phyloP scores from a whole-genome alignment of 2,797 vertebrate species.

The Meda fulgida region DNA sequence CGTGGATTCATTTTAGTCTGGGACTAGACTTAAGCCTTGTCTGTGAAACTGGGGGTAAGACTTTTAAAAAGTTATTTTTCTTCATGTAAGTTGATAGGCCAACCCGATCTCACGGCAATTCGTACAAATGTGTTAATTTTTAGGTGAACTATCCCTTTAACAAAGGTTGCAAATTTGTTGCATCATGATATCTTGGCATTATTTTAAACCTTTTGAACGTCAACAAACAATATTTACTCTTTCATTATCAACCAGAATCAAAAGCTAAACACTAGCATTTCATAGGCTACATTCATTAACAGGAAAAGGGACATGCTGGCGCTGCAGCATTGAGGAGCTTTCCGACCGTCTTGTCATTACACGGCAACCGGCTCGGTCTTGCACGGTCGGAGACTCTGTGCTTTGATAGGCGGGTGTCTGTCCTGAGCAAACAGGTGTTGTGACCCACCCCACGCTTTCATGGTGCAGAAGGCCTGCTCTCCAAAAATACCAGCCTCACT shows the following conservation, averaged over 20 bases:
- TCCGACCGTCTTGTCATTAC: conserved; percentile 42
- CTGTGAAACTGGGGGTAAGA: neutral
- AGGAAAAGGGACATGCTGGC: conserved; percentile 1
- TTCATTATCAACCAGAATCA: conserved; percentile 19
- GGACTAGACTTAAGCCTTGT: no score
- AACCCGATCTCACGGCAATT: no score
- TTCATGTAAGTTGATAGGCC: neutral
- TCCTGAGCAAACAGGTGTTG: conserved; percentile 65
- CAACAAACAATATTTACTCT: neutral
- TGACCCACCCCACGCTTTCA: conserved; percentile 55
- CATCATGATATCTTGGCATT: neutral
- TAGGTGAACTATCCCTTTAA: neutral
- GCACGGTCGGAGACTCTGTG: conserved; percentile 41
- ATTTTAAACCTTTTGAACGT: neutral
- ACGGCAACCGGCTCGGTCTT: conserved; percentile 27
- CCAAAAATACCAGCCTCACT: conserved; percentile 61
- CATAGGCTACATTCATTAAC: neutral
- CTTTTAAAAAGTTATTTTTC: neutral
- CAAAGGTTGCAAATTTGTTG: neutral
- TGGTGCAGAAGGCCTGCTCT: conserved; percentile 50
- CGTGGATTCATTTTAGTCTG: no score
- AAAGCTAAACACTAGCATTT: neutral
- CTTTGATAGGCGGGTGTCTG: conserved; percentile 56
- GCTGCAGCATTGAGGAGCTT: conserved; percentile 21
- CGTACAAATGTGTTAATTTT: neutral